phyloP scores from a whole-genome alignment of 1,140 invertebrate genomes.

The Pogonomyrmex californicus region DNA sequence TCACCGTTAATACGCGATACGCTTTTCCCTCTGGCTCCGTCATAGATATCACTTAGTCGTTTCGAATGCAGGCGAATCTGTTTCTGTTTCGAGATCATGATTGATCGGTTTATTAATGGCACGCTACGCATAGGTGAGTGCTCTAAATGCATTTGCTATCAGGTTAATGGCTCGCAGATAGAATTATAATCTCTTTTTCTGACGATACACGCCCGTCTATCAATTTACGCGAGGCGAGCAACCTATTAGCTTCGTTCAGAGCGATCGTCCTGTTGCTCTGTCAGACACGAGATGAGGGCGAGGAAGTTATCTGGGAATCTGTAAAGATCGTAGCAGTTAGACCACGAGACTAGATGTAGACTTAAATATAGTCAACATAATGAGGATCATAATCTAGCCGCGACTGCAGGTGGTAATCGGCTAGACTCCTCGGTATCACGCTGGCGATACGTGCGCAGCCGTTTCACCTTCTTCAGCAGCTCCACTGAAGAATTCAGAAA shows the following conservation, averaged over 20 bases:
- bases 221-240: conserved; percentile 14
- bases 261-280: background rate
- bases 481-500: conserved; percentile 6
- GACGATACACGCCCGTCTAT: background rate
- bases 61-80: conserved; percentile 22
- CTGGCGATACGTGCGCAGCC: conserved; percentile 35
- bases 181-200: conserved; percentile 24
- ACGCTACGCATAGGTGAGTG: background rate
- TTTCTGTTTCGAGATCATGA: background rate
- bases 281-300: background rate
- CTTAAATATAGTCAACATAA: conserved; percentile 71
- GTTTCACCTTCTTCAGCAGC: conserved; percentile 21
- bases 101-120: conserved; percentile 13
- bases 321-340: conserved; percentile 2
- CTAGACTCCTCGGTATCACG: conserved; percentile 54
- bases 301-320: conserved; percentile 32
- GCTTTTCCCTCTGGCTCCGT: background rate
- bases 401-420: conserved; percentile 66
- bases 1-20: conserved; percentile 66
- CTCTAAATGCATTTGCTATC: background rate
- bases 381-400: conserved; percentile 67
- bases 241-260: background rate
- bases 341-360: conserved; percentile 37
- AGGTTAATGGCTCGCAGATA: conserved; percentile 22
- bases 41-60: background rate